Conservation (phyloP, 2,797 vertebrate species). For the Falco concolor region DNA sequence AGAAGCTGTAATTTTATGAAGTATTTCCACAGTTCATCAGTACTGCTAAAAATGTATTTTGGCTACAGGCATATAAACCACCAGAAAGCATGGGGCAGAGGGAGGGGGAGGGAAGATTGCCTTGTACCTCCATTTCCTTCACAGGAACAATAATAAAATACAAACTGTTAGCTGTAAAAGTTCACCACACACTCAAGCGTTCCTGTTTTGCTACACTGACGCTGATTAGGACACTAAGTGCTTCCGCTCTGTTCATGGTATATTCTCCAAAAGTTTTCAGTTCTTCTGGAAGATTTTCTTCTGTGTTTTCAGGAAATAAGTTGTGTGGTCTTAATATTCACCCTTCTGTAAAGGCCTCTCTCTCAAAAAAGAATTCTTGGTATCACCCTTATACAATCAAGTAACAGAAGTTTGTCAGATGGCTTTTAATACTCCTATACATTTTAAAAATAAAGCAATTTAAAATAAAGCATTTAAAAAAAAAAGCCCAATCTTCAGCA, state of each 20-base stretch:
- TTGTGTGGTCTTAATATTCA: background rate
- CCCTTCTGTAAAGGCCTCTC: background rate
- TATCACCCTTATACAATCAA: background rate
- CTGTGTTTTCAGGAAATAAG: background rate
- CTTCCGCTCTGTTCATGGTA: background rate
- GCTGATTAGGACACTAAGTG: background rate
- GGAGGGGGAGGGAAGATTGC: rapidly evolving
- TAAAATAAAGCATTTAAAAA: no score
- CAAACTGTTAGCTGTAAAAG: rapidly evolving
- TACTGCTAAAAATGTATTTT: background rate
- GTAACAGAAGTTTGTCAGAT: background rate
- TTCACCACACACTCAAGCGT: background rate
- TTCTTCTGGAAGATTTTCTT: background rate
- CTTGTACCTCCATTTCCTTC: background rate
- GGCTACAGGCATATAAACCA: background rate
- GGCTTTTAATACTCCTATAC: background rate
- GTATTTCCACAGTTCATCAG: background rate
- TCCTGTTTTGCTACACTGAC: background rate
- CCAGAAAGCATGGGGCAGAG: background rate
- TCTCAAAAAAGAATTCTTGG: background rate
- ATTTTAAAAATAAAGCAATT: background rate
- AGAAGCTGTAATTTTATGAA: background rate
- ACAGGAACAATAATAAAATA: background rate
- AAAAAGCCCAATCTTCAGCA: background rate
- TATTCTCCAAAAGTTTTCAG: background rate